Evolutionary conservation across 1,140 invertebrate genomes (phyloP).

Genomic region (Neoseiulus cucumeris): DNA sequence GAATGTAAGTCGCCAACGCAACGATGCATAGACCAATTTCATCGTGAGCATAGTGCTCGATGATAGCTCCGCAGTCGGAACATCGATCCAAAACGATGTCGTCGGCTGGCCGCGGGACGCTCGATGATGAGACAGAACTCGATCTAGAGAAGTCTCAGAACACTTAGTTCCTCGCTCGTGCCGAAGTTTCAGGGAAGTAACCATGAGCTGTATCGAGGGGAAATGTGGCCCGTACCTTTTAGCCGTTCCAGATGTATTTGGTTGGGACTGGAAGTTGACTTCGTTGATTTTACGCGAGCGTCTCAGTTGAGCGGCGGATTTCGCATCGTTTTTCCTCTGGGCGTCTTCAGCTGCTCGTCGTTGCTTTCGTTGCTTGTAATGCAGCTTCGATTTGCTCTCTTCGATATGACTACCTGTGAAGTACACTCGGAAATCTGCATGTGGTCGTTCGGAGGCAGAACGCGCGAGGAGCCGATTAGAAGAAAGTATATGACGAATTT

Average conservation of each 20-base stretch:
- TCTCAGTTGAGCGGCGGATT: conserved; percentile 11
- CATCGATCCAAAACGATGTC: conserved; percentile 25
- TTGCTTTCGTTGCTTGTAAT: conserved; percentile 27
- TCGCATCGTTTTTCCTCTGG: conserved; percentile 20
- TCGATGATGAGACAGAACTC: conserved; percentile 9
- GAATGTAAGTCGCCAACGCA: conserved; percentile 79
- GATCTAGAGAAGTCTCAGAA: background rate
- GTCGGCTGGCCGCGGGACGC: conserved; percentile 13
- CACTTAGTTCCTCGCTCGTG: conserved; percentile 26
- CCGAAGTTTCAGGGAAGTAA: too few relatives aligned
- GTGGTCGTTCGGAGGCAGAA: too few relatives aligned
- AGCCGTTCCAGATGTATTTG: conserved; percentile 9
- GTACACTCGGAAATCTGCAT: too few relatives aligned
- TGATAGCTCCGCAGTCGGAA: conserved; percentile 34
- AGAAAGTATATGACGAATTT: too few relatives aligned
- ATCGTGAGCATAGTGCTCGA: conserved; percentile 90
- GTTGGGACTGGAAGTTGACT: conserved; percentile 8
- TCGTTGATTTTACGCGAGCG: background rate
- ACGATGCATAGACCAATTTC: conserved; percentile 86
- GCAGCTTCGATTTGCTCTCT: conserved; percentile 23
- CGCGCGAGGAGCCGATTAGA: too few relatives aligned
- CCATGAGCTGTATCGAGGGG: too few relatives aligned
- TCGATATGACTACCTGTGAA: conserved; percentile 12
- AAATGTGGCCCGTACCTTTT: background rate
- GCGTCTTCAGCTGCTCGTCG: conserved; percentile 24